phyloP scores from a whole-genome alignment of 2,888 invertebrate genomes.

The Bellardia bayeri region DNA sequence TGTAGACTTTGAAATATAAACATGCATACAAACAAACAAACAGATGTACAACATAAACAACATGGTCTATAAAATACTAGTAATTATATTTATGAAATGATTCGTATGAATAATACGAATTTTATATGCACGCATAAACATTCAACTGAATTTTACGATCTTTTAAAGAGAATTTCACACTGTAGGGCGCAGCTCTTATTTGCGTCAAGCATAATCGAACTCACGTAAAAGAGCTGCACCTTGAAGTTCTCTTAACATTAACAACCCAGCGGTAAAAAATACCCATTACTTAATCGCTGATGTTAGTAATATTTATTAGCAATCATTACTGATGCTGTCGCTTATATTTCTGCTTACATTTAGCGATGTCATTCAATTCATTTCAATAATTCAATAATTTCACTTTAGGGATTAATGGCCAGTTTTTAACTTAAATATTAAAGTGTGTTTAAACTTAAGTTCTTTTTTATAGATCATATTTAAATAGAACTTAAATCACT shows the following conservation, averaged over 20 bases:
- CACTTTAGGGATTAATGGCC: no score
- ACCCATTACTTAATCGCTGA: no score
- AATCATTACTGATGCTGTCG: no score
- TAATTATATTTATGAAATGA: conserved; percentile 2
- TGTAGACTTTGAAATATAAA: conserved; percentile 49
- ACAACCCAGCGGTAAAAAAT: neutral
- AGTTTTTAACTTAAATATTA: no score
- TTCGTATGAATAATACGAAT: conserved; percentile 19
- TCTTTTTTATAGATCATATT: no score
- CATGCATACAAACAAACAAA: neutral
- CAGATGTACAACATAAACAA: conserved; percentile 12
- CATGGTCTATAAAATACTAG: conserved; percentile 18
- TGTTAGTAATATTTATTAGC: no score
- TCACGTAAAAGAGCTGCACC: neutral
- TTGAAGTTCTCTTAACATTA: neutral
- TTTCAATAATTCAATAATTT: no score
- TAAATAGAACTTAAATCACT: no score
- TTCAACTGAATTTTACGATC: neutral
- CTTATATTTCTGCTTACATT: no score
- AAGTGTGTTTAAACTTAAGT: no score
- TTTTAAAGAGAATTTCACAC: conserved; percentile 18
- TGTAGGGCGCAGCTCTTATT: neutral
- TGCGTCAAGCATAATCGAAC: neutral
- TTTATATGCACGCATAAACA: neutral
- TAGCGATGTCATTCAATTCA: no score